Percentiles rank a stretch among this genome's conserved stretches.
Conservation (phyloP, 2,113 vertebrate species). For the Corythornis vintsioides region DNA sequence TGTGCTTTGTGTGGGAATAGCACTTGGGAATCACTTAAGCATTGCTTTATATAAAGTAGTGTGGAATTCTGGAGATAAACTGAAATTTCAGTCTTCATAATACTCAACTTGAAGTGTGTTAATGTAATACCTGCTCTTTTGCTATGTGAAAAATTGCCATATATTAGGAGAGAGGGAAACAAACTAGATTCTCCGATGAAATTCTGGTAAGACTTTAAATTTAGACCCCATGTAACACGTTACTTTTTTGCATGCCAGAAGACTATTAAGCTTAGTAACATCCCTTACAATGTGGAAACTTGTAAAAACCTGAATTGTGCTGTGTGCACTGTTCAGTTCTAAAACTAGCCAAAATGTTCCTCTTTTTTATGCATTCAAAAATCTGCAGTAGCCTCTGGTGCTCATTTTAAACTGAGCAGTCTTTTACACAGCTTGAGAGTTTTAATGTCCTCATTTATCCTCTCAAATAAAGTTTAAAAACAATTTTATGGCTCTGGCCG, state of each 20-base stretch:
- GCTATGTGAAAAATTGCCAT: not conserved
- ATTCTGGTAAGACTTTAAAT: not conserved
- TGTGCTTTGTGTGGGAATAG: not conserved
- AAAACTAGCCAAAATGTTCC: not conserved
- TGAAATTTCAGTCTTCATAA: not conserved
- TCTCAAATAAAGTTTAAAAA: slow-evolving; percentile 41
- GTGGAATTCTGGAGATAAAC: not conserved
- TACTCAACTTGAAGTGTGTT: not conserved
- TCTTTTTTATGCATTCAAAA: not conserved
- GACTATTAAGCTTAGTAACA: not conserved
- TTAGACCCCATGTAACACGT: not conserved
- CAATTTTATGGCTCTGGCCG: not conserved
- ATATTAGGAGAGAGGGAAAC: not conserved
- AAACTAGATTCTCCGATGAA: not conserved
- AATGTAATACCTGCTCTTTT: not conserved
- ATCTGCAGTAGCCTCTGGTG: not conserved
- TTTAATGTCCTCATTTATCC: slow-evolving; percentile 21
- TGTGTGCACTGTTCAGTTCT: not conserved
- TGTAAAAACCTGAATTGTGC: slow-evolving; percentile 20
- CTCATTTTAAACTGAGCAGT: slow-evolving; percentile 9
- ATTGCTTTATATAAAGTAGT: not conserved
- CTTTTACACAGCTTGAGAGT: not conserved
- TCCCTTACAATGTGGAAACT: not conserved
- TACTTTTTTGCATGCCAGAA: not conserved
- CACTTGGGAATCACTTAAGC: not conserved